Evolutionary conservation across 2,888 invertebrate species (phyloP).

Genomic region (Apocheima hispidaria): DNA sequence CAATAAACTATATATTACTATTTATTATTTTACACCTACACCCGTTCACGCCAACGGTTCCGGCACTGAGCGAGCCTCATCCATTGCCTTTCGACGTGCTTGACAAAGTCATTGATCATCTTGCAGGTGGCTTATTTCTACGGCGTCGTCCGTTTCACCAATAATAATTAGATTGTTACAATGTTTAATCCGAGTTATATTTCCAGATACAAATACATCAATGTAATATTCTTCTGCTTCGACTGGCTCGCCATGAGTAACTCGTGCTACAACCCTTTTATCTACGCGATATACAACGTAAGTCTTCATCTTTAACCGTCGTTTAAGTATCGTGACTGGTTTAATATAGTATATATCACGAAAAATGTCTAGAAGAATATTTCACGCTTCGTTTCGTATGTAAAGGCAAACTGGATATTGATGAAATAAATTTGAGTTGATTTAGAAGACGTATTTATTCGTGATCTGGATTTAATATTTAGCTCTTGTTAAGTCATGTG

Average conservation of each 20-base stretch:
- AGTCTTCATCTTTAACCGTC: conserved; percentile 60
- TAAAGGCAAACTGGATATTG: neutral
- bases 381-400: neutral
- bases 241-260: conserved; percentile 97
- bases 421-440: neutral
- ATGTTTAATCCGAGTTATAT: neutral
- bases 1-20: too few species aligned
- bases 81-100: too few species aligned
- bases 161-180: too few species aligned
- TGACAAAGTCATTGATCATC: too few species aligned
- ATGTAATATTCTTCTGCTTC: conserved; percentile 94
- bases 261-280: conserved; percentile 96
- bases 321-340: neutral
- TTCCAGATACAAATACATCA: conserved; percentile 92
- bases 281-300: conserved; percentile 96
- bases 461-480: neutral
- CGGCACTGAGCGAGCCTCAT: too few species aligned
- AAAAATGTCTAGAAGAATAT: neutral
- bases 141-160: too few species aligned
- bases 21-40: too few species aligned
- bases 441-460: neutral
- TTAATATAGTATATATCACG: neutral
- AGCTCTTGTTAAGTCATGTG: neutral
- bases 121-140: too few species aligned
- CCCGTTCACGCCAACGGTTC: too few species aligned